Evolutionary conservation across 1,140 invertebrate species (phyloP).

Genomic region (Eueides isabella): DNA sequence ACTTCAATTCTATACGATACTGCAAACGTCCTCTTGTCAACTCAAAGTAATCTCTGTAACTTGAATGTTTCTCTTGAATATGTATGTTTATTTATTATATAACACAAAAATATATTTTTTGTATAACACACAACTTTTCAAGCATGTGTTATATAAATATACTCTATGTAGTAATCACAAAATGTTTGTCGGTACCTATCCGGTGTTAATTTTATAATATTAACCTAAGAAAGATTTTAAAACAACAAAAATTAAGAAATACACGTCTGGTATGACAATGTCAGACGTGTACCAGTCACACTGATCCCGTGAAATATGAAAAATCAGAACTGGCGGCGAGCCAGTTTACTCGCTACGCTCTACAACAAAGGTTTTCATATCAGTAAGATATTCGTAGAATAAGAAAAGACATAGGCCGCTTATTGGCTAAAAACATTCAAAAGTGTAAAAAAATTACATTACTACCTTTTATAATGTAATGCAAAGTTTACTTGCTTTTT

Average conservation of each 20-base stretch:
- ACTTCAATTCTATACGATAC: slow-evolving; percentile 32
- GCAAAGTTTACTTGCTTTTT: neutral
- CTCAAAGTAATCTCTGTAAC: neutral
- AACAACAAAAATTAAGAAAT: slow-evolving; percentile 34
- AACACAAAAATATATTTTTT: no score
- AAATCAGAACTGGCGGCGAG: slow-evolving; percentile 32
- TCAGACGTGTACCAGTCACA: slow-evolving; percentile 32
- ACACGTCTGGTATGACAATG: slow-evolving; percentile 23
- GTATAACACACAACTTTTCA: no score
- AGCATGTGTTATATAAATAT: no score
- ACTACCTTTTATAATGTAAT: neutral
- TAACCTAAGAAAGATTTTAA: neutral
- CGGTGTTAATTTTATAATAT: neutral
- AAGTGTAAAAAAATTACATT: neutral
- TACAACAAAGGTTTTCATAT: slow-evolving; percentile 28
- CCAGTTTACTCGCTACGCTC: slow-evolving; percentile 29
- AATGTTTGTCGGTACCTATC: no score
- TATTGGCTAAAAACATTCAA: neutral
- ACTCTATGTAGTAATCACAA: no score
- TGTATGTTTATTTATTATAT: neutral
- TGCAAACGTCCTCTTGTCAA: slow-evolving; percentile 24
- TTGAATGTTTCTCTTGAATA: neutral
- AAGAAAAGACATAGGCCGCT: slow-evolving; percentile 3
- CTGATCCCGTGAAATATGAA: slow-evolving; percentile 40
- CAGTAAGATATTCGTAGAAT: slow-evolving; percentile 20